Evolutionary conservation across 2,888 invertebrate genomes (phyloP).

Genomic region (Idaea aversata): DNA sequence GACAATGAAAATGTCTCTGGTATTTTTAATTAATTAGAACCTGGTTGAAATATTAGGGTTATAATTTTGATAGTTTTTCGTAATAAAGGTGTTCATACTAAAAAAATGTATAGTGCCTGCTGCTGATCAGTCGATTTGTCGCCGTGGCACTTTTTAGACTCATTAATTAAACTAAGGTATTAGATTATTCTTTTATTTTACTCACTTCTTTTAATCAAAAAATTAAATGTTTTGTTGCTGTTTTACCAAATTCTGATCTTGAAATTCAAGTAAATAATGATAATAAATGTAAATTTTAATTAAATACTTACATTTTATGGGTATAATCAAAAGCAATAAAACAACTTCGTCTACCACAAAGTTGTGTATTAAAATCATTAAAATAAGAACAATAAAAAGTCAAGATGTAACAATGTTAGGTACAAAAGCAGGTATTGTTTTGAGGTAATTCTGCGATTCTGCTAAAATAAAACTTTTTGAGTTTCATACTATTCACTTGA

Average conservation of each 20-base stretch:
- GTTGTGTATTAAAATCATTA: neutral
- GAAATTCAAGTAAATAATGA: no score
- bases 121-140: no score
- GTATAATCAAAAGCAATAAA: neutral
- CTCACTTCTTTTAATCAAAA: no score
- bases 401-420: neutral
- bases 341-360: neutral
- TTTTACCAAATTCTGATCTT: no score
- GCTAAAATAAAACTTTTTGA: neutral
- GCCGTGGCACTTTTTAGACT: no score
- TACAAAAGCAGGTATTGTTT: neutral
- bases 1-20: neutral
- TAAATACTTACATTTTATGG: no score
- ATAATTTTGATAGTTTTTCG: neutral
- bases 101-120: neutral
- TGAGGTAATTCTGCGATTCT: neutral
- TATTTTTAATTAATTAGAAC: neutral
- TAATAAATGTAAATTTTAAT: no score
- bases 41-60: neutral
- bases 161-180: no score
- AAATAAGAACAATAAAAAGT: neutral
- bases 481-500: neutral
- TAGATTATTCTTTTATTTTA: no score
- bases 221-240: no score
- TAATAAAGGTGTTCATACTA: neutral